Conservation (phyloP, 1,140 invertebrate genomes). For the Drosophila kanapiae region DNA sequence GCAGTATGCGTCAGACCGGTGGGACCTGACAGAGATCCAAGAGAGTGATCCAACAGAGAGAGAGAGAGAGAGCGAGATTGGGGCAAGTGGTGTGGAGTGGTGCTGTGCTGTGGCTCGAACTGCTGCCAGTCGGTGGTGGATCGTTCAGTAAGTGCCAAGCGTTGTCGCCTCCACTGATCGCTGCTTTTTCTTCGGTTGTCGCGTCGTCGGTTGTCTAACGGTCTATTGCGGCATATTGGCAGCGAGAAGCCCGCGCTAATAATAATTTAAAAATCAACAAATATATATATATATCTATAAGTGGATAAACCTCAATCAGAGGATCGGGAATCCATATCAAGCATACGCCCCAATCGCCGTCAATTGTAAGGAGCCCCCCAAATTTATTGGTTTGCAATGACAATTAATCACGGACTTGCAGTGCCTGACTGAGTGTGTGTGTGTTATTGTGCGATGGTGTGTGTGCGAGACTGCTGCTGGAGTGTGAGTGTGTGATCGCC, state of each 20-base stretch:
- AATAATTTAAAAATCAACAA: conserved; percentile 48
- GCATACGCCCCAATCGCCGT: conserved; percentile 22
- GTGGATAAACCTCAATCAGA: conserved; percentile 24
- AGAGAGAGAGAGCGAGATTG: conserved; percentile 14
- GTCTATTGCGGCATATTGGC: conserved; percentile 56
- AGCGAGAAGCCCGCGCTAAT: conserved; percentile 68
- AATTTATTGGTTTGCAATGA: conserved; percentile 44
- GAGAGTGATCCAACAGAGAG: conserved; percentile 25
- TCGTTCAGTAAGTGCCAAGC: conserved; percentile 73
- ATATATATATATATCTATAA: background rate
- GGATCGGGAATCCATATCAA: conserved; percentile 51
- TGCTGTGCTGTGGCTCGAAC: conserved; percentile 28
- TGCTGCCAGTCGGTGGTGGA: conserved; percentile 38
- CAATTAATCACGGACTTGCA: conserved; percentile 62
- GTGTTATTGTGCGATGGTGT: conserved; percentile 24
- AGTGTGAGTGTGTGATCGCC: conserved; percentile 42
- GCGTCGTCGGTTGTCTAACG: conserved; percentile 59
- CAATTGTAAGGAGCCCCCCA: conserved; percentile 65
- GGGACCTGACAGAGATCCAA: conserved; percentile 2
- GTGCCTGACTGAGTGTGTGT: conserved; percentile 57
- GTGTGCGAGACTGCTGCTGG: conserved; percentile 50
- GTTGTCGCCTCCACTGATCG: conserved; percentile 65
- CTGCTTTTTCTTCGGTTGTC: conserved; percentile 41
- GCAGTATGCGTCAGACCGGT: conserved; percentile 46
- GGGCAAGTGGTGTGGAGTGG: conserved; percentile 24